These are phyloP conservation scores for Osmoderma eremita DNA, from an alignment of 2,888 invertebrate genomes.

Conservation along the genomic window DNA sequence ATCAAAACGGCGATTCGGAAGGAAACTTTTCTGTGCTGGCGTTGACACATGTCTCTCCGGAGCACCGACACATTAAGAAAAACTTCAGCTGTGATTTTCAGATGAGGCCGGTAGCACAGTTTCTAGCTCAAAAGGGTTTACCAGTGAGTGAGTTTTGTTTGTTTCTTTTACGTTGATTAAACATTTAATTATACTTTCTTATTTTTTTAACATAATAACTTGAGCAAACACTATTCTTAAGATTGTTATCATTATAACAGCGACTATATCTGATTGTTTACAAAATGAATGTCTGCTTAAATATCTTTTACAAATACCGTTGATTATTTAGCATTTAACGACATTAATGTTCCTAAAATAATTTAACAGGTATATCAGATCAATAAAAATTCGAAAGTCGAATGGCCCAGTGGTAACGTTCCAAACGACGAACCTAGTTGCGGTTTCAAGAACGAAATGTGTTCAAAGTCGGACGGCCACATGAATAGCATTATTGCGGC, in stretches of 20 bases:
- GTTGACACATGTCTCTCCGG: constrained; percentile 65
- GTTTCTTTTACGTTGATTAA: constrained; percentile 22
- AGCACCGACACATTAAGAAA: constrained; percentile 62
- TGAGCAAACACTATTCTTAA: too few species aligned
- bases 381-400: constrained; percentile 70
- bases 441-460: constrained; percentile 90
- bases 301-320: too few species aligned
- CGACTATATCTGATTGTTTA: too few species aligned
- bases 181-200: background rate
- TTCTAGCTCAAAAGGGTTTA: constrained; percentile 73
- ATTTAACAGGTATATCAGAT: constrained; percentile 87
- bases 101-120: constrained; percentile 87
- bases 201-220: background rate
- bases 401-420: constrained; percentile 85
- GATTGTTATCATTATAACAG: too few species aligned
- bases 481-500: constrained; percentile 83
- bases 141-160: constrained; percentile 75
- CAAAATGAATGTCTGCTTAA: too few species aligned
- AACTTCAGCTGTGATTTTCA: constrained; percentile 78
- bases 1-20: constrained; percentile 93
- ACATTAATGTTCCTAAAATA: too few species aligned
- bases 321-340: too few species aligned
- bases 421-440: constrained; percentile 94
- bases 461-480: constrained; percentile 84
- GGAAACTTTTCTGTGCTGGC: constrained; percentile 97